Evolutionary conservation across 1,140 invertebrate genomes (phyloP).

Genomic region (Mylabris phalerata): DNA sequence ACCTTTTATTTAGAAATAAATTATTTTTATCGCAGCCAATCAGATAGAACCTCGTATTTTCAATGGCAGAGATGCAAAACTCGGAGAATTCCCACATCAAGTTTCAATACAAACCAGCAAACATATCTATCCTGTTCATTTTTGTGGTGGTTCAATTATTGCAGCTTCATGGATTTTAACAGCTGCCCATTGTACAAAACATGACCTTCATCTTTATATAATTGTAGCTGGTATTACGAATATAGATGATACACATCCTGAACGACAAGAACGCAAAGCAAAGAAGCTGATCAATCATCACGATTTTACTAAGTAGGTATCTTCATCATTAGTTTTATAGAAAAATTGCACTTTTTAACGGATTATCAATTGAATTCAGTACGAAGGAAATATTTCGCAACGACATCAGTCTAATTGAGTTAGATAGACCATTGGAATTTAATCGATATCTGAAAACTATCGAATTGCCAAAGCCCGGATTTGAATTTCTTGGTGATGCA

Average conservation of each 20-base stretch:
- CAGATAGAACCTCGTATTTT: too few species aligned
- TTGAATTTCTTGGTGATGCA: constrained; percentile 17
- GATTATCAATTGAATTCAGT: too few species aligned
- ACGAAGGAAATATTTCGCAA: constrained; percentile 33
- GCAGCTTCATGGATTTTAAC: constrained; percentile 50
- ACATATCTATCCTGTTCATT: constrained; percentile 37
- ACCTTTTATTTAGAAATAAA: too few species aligned
- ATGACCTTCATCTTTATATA: constrained; percentile 21
- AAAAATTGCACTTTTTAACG: constrained; percentile 43
- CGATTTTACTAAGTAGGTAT: too few species aligned
- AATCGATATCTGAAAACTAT: constrained; percentile 48
- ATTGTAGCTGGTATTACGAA: constrained; percentile 41
- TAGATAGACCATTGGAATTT: constrained; percentile 48
- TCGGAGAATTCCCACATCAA: constrained; percentile 26
- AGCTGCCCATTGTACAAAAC: constrained; percentile 53
- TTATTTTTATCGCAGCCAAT: too few species aligned
- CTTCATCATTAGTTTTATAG: constrained; percentile 42
- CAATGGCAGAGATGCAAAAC: constrained; percentile 18
- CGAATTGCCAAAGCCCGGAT: constrained; percentile 37
- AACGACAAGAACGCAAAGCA: constrained; percentile 46
- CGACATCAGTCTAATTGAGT: constrained; percentile 57
- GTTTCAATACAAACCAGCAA: constrained; percentile 15
- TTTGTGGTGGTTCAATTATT: constrained; percentile 59
- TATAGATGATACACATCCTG: constrained; percentile 19
- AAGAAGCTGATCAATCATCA: too few species aligned